These are phyloP conservation scores for Hippopotamyrus pictus DNA, from an alignment of 2,797 vertebrate species.

Conservation along the genomic window DNA sequence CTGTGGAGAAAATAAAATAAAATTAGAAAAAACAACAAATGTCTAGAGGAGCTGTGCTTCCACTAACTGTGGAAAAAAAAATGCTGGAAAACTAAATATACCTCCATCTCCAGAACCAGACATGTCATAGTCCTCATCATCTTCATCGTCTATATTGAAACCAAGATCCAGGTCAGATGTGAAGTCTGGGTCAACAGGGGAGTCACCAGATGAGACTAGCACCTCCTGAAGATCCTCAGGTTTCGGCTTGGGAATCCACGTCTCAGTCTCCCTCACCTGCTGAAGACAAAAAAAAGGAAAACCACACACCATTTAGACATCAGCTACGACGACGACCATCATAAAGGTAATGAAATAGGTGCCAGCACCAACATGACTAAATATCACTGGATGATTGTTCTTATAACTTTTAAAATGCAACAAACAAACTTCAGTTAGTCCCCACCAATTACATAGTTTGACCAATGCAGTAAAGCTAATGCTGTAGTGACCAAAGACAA, in stretches of 20 bases:
- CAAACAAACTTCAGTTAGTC: not conserved
- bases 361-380: not conserved
- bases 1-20: slow-evolving; percentile 28
- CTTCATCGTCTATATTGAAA: slow-evolving; percentile 30
- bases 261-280: slow-evolving; percentile 89
- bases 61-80: not conserved
- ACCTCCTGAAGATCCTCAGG: slow-evolving; percentile 41
- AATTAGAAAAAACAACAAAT: not conserved
- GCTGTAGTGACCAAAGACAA: not conserved
- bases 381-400: not conserved
- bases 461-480: not conserved
- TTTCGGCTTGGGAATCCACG: slow-evolving; percentile 70
- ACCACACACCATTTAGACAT: not conserved
- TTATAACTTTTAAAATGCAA: too few species aligned
- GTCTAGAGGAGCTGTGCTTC: too few species aligned
- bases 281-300: slow-evolving; percentile 42
- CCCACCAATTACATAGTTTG: not conserved
- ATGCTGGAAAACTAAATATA: slow-evolving; percentile 27
- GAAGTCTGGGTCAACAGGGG: slow-evolving; percentile 53
- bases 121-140: slow-evolving; percentile 38
- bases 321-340: not conserved
- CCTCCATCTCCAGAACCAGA: slow-evolving; percentile 80
- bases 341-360: not conserved
- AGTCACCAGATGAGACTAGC: slow-evolving; percentile 66
- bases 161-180: slow-evolving; percentile 53